phyloP scores from a whole-genome alignment of 2,888 invertebrate species.

The Sphaeridia pumilis region DNA sequence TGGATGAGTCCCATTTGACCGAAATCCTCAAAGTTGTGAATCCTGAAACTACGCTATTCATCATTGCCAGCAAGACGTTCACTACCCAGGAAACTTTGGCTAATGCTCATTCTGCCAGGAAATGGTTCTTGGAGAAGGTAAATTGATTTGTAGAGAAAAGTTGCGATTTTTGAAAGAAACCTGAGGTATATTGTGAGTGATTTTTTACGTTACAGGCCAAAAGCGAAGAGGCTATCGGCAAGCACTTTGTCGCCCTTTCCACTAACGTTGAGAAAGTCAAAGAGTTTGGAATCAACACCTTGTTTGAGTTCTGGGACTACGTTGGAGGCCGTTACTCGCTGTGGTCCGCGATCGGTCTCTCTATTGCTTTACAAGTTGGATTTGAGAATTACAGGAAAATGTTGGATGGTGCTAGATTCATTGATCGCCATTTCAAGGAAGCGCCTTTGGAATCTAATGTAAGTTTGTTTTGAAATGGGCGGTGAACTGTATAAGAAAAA shows the following conservation, averaged over 20 bases:
- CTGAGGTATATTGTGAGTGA: not conserved
- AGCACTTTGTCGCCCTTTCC: constrained; percentile 96
- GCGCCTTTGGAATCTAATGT: constrained; percentile 87
- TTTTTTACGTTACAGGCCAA: not conserved
- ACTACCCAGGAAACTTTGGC: constrained; percentile 99
- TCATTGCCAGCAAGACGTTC: constrained; percentile 98
- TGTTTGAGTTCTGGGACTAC: constrained; percentile 99
- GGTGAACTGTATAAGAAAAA: not conserved
- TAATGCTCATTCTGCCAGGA: constrained; percentile 94
- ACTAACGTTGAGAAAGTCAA: constrained; percentile 90
- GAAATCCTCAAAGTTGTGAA: constrained; percentile 79
- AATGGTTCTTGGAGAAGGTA: constrained; percentile 78
- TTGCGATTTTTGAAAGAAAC: not conserved
- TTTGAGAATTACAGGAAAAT: constrained; percentile 89
- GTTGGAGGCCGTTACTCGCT: constrained; percentile 95
- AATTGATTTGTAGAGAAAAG: constrained; percentile 37
- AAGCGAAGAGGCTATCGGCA: constrained; percentile 57
- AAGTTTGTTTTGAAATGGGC: constrained; percentile 34
- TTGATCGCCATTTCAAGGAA: constrained; percentile 84
- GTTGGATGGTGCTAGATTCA: constrained; percentile 77
- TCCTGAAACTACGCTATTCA: constrained; percentile 90
- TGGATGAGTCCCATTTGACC: constrained; percentile 96
- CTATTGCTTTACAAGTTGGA: constrained; percentile 85
- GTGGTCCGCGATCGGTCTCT: constrained; percentile 98
- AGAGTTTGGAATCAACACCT: constrained; percentile 97